Percentiles rank a stretch among this genome's conserved stretches.
Evolutionary conservation across 1,140 invertebrate genomes (phyloP).

Genomic region (Thaumetopoea pityocampa): DNA sequence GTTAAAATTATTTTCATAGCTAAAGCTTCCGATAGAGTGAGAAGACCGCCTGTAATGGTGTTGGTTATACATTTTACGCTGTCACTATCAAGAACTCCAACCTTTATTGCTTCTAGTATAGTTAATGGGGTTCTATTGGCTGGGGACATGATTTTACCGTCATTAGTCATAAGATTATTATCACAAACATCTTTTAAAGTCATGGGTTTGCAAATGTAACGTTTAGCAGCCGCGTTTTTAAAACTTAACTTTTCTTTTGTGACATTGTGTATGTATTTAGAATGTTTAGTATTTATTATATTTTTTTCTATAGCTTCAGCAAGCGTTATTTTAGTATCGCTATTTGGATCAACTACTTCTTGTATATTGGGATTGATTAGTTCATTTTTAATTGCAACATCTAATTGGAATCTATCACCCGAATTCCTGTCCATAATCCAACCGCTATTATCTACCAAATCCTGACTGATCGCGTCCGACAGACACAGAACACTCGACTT

Average conservation of each 20-base stretch:
- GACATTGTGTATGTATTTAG: slow-evolving; percentile 85
- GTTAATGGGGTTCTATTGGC: slow-evolving; percentile 84
- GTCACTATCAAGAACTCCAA: slow-evolving; percentile 91
- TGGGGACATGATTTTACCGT: slow-evolving; percentile 87
- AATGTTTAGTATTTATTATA: slow-evolving; percentile 86
- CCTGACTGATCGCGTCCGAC: slow-evolving; percentile 87
- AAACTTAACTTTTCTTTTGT: slow-evolving; percentile 86
- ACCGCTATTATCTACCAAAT: slow-evolving; percentile 86
- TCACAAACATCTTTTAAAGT: slow-evolving; percentile 92
- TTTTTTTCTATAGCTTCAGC: slow-evolving; percentile 85
- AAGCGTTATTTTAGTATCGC: slow-evolving; percentile 88
- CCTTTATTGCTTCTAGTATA: slow-evolving; percentile 88
- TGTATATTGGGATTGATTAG: slow-evolving; percentile 85
- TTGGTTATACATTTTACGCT: slow-evolving; percentile 89
- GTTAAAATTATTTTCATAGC: slow-evolving; percentile 85
- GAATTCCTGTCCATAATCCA: slow-evolving; percentile 89
- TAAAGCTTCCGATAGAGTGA: slow-evolving; percentile 91
- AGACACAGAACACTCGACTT: slow-evolving; percentile 86
- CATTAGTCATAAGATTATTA: slow-evolving; percentile 86
- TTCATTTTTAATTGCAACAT: slow-evolving; percentile 86
- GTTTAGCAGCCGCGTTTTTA: slow-evolving; percentile 85
- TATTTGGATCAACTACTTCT: slow-evolving; percentile 88
- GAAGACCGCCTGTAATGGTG: slow-evolving; percentile 84
- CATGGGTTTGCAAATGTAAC: slow-evolving; percentile 91
- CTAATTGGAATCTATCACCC: slow-evolving; percentile 86